These are phyloP conservation scores for Adela reaumurella DNA, from an alignment of 2,888 invertebrate genomes.

Conservation along the genomic window DNA sequence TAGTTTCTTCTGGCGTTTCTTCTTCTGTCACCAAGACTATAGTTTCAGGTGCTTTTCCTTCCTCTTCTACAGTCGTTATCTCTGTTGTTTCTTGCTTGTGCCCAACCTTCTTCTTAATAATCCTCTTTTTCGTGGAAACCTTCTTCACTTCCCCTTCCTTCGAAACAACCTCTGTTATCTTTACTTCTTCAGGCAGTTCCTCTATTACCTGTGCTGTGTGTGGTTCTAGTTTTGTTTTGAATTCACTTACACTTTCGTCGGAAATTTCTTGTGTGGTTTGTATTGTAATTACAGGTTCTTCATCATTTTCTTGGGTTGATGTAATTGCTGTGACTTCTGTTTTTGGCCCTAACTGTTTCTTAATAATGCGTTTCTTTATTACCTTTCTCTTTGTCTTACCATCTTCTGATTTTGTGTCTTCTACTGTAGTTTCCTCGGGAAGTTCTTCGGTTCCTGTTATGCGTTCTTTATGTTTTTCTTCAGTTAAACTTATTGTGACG, in stretches of 20 bases:
- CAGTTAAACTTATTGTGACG: too few relatives aligned
- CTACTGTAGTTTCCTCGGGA: conserved; percentile 22
- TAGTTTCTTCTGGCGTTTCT: conserved; percentile 25
- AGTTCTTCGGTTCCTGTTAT: conserved; percentile 16
- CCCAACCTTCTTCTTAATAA: conserved; percentile 38
- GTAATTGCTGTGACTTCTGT: conserved; percentile 28
- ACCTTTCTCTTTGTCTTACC: conserved; percentile 18
- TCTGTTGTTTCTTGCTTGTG: conserved; percentile 39
- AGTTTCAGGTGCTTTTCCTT: conserved; percentile 26
- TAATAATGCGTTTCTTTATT: too few relatives aligned
- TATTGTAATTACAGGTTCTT: conserved; percentile 31
- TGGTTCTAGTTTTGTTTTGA: conserved; percentile 7
- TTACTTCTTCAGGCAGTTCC: conserved; percentile 27
- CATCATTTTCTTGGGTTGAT: conserved; percentile 37
- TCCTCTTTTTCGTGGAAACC: conserved; percentile 33
- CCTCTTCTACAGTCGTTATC: conserved; percentile 37
- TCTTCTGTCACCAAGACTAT: conserved; percentile 24
- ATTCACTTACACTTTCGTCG: conserved; percentile 17
- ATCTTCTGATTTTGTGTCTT: conserved; percentile 17
- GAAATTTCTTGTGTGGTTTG: conserved; percentile 25
- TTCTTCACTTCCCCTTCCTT: conserved; percentile 24
- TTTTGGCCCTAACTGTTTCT: conserved; percentile 22
- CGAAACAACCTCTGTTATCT: conserved; percentile 31
- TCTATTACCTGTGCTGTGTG: conserved; percentile 19
- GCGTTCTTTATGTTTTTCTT: too few relatives aligned